Percentiles rank a stretch among this genome's conserved stretches.
These are phyloP conservation scores for Muscicapa adusta DNA, from an alignment of 2,113 vertebrate species.

Conservation along the genomic window DNA sequence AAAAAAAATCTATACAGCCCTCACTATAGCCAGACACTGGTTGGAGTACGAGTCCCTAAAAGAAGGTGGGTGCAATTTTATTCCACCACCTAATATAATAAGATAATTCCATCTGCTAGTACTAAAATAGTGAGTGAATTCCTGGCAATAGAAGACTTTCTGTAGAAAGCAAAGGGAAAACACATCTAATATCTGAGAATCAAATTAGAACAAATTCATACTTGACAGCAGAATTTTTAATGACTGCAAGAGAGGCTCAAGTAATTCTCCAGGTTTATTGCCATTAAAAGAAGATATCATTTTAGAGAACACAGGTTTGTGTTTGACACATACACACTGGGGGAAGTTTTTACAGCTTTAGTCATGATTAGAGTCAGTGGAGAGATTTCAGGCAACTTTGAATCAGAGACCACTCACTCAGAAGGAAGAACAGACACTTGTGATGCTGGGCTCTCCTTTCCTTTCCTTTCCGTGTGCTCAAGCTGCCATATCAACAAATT, in stretches of 20 bases:
- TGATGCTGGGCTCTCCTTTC: background rate
- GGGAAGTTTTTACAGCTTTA: background rate
- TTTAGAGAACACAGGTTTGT: background rate
- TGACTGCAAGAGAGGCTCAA: accelerated
- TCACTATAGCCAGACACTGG: background rate
- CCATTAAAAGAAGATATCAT: background rate
- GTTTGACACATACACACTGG: background rate
- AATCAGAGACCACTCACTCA: accelerated
- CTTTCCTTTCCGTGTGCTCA: background rate
- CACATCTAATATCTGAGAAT: background rate
- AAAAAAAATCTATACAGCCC: background rate
- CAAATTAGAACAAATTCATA: background rate
- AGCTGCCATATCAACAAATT: background rate
- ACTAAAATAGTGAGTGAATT: background rate
- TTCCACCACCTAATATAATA: background rate
- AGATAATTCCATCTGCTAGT: background rate
- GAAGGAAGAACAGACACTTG: background rate
- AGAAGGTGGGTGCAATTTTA: background rate
- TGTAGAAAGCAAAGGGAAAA: background rate
- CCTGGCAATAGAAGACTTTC: background rate
- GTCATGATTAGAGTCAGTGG: background rate
- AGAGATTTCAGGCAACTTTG: background rate
- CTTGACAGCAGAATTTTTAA: background rate
- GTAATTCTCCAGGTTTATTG: background rate
- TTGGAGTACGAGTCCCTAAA: background rate